These are phyloP conservation scores for Hypena proboscidalis DNA, from an alignment of 2,888 invertebrate species.

Conservation along the genomic window DNA sequence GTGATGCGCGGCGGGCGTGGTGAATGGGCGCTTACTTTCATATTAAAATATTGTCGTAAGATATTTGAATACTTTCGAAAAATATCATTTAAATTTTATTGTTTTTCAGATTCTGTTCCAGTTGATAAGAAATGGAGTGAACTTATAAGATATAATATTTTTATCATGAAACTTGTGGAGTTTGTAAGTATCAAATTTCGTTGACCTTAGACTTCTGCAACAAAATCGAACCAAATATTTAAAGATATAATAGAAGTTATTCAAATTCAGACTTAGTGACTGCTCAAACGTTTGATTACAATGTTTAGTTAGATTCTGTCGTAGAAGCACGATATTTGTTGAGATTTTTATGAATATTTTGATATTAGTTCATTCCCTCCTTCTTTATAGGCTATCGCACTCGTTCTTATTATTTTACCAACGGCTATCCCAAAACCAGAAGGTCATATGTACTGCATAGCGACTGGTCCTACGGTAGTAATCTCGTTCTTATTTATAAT, in stretches of 20 bases:
- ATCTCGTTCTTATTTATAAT: slow-evolving; percentile 74
- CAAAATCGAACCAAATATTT: too few species aligned
- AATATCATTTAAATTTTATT: neutral
- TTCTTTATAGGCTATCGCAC: slow-evolving; percentile 70
- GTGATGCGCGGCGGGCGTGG: too few species aligned
- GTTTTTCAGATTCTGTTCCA: slow-evolving; percentile 72
- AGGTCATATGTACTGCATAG: slow-evolving; percentile 81
- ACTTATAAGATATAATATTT: slow-evolving; percentile 77
- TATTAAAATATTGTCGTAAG: too few species aligned
- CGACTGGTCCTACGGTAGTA: slow-evolving; percentile 74
- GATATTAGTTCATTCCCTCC: slow-evolving; percentile 33
- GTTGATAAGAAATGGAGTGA: slow-evolving; percentile 79
- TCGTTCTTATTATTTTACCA: slow-evolving; percentile 66
- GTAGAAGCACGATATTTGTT: too few species aligned
- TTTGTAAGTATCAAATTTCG: slow-evolving; percentile 77
- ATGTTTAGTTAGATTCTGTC: too few species aligned
- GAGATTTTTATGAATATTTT: slow-evolving; percentile 20
- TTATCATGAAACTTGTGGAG: slow-evolving; percentile 79
- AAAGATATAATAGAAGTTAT: too few species aligned
- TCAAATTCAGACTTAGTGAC: too few species aligned
- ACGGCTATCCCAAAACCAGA: slow-evolving; percentile 61
- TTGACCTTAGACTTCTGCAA: slow-evolving; percentile 9
- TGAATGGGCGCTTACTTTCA: too few species aligned
- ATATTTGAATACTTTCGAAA: neutral
- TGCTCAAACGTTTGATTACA: too few species aligned